A percentile compares a stretch with the other conserved stretches of the same genome.
phyloP scores from a whole-genome alignment of 2,797 vertebrate genomes.

The Arctocebus calabarensis region DNA sequence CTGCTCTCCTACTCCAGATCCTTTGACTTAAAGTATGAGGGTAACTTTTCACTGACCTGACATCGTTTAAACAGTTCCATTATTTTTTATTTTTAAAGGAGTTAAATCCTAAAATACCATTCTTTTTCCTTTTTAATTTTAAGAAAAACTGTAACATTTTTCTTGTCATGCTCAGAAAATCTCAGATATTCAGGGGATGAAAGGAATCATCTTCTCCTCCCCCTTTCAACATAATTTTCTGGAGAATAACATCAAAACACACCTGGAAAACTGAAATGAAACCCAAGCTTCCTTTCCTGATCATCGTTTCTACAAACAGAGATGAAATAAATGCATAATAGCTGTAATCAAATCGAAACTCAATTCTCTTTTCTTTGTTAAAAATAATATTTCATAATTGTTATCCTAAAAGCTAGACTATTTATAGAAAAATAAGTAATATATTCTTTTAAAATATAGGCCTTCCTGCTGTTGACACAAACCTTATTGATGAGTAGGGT shows the following conservation, averaged over 20 bases:
- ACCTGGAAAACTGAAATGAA: background rate
- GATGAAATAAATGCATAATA: background rate
- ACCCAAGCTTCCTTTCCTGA: background rate
- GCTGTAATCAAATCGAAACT: background rate
- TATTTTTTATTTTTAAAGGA: constrained; percentile 16
- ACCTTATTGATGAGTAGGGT: background rate
- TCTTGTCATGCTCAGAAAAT: background rate
- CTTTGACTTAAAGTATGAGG: too few relatives aligned
- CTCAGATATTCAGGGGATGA: background rate
- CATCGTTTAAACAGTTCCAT: background rate
- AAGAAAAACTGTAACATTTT: background rate
- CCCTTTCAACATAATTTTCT: background rate
- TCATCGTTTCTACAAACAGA: background rate
- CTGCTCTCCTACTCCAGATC: background rate
- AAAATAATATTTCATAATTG: background rate
- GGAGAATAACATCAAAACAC: background rate
- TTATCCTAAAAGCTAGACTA: background rate
- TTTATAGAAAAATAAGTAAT: background rate
- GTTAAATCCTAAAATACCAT: background rate
- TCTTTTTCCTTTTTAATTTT: background rate
- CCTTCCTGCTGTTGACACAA: background rate
- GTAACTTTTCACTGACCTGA: background rate
- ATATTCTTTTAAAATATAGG: background rate
- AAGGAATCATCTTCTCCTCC: background rate
- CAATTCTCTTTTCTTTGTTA: background rate